Base-by-base conservation (phyloP, 1,140 invertebrate species). In the Diuraphis noxia region DNA sequence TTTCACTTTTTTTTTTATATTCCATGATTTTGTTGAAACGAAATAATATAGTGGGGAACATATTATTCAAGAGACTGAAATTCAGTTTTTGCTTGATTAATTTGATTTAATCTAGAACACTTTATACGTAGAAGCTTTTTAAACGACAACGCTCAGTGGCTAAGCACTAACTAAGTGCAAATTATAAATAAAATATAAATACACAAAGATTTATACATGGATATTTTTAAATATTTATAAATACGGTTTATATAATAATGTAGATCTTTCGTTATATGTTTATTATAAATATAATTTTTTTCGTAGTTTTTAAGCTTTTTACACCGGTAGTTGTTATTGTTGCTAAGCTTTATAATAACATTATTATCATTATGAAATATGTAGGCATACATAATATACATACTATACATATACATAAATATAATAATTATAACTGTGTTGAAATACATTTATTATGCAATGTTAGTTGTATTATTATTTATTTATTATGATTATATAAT, bases 381-480 rank as follows among this genome's bases (percentile, higher is more conserved):
- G 49, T 88, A 88, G 86, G 86, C 86, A 88, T 88, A 88, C 38
- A 63, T 88, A 88, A 88, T 85, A 85, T 88, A 88, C 86, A 56
- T 52, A 88, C 49, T 88, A 88, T 88, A 88, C 49, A 88, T 88
- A 63, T 88, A 88, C 13, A 88, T 88, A 88, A 63, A 88, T 63
- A 88, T 40, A 63, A 88, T 88, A 88, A 88, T 88, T 88, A 88
- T 88, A 88, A 91, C 72, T 91, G 89, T 91, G 89, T 91, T 52
- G 41, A 91, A 91, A 82, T 82, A 91, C 43, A 46, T 49, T 91
- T 91, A 91, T 91, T 91, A 91, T 91, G 72, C 89, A 91, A 91
- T 91, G 77, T 91, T 91, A 91, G 89, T 91, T 91, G 89, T 91
- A 91, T 81, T 91, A 91, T 91, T 91, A 91, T 91, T 91, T 91